Conservation (phyloP, 2,797 vertebrate species). For the Odontamblyopus lacepedii region DNA sequence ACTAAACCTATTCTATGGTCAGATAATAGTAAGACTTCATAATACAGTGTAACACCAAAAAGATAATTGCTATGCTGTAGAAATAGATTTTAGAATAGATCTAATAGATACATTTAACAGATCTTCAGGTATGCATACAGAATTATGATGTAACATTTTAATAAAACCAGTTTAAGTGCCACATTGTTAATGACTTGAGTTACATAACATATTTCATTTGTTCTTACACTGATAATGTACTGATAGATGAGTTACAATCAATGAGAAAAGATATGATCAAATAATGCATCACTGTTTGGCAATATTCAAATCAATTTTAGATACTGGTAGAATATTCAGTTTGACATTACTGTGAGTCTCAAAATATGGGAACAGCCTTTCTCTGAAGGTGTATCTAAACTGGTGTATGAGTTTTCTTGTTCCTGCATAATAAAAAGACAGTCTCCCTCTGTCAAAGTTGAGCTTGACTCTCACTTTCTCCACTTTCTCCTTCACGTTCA, state of each 20-base stretch:
- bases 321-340: not conserved
- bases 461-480: not conserved
- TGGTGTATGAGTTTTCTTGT: not conserved
- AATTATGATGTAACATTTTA: too few relatives aligned
- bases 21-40: too few relatives aligned
- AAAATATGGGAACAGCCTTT: not conserved
- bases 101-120: too few relatives aligned
- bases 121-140: too few relatives aligned
- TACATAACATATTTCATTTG: too few relatives aligned
- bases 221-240: too few relatives aligned
- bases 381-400: not conserved
- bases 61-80: too few relatives aligned
- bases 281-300: not conserved
- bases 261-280: not conserved
- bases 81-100: too few relatives aligned
- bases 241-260: too few relatives aligned
- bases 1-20: not conserved
- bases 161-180: too few relatives aligned
- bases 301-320: not conserved
- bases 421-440: not conserved
- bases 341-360: conserved; percentile 5
- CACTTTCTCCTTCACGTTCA: not conserved
- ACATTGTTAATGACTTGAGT: too few relatives aligned
- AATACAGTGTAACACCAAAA: too few relatives aligned
- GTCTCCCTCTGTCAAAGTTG: not conserved